Conservation (phyloP, 1,140 invertebrate genomes). For the Xylocopa sonorina region DNA sequence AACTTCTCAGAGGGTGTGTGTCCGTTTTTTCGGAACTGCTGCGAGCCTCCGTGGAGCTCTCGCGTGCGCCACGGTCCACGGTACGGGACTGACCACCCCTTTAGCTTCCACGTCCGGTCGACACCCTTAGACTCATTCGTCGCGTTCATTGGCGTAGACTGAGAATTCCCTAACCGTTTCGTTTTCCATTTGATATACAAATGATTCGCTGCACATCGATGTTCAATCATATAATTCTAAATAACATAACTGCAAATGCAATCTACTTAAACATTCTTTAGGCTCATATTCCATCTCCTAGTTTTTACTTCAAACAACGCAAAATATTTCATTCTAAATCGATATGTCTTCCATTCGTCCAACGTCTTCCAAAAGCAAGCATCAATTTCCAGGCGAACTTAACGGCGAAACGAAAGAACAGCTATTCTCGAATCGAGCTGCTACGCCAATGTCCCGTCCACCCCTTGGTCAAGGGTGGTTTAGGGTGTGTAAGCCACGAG, state of each 20-base stretch:
- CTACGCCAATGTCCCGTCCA: conserved; percentile 69
- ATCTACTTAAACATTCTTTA: neutral
- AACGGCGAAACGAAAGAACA: neutral
- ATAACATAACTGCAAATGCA: neutral
- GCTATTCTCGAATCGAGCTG: neutral
- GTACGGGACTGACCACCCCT: conserved; percentile 56
- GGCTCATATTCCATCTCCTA: neutral
- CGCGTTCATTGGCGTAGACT: conserved; percentile 62
- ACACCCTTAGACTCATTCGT: conserved; percentile 66
- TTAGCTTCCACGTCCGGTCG: conserved; percentile 65
- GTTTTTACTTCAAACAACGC: too few relatives aligned
- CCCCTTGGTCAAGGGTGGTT: conserved; percentile 64
- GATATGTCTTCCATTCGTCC: neutral
- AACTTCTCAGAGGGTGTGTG: conserved; percentile 57
- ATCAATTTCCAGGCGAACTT: neutral
- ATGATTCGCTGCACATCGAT: too few relatives aligned
- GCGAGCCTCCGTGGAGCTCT: conserved; percentile 50
- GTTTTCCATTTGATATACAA: too few relatives aligned
- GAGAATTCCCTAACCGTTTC: neutral
- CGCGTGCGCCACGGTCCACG: conserved; percentile 53
- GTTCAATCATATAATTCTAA: neutral
- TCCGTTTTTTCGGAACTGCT: conserved; percentile 52
- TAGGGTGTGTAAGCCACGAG: conserved; percentile 41
- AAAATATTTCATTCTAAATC: neutral
- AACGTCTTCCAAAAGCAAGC: neutral